Evolutionary conservation across 2,113 vertebrate genomes (phyloP), one percentile per base, ranked within the genome.

Genomic region (Ptilorrhoa leucosticta): DNA sequence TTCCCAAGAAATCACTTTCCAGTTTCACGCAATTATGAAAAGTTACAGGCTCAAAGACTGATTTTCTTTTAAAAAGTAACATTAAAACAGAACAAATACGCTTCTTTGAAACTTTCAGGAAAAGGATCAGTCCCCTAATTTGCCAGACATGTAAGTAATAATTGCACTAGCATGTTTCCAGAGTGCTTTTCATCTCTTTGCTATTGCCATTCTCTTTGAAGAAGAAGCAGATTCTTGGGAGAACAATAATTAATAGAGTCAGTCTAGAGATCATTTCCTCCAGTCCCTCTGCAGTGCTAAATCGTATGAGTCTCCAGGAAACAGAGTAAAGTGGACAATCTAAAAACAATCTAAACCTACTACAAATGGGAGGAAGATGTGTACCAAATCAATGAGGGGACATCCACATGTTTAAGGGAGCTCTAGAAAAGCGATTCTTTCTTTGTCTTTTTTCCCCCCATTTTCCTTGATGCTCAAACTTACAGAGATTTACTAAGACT

Each of bases 161-260:
- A 83, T 30, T 68, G 39, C 64, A 44, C 45, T 28, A 70, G 42
- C n/a, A 65, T 53, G 24, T 64, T 94, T 95, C 51, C 40, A 93
- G 68, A 77, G 19, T 6, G 18, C 20, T 77, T 72, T 54, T 78
- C 8, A 65, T 71, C 47, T 94, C 61, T 77, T 65, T 56, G 54
- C 68, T 83, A 45, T 42, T 80, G 63, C 44, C 56, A 77, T 83
- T 77, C 56, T 48, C 91, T 88, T 28, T 51, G 76, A 93, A 90
- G 69, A 89, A 83, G 50, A 4, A 83, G 50, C 4, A 42, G 23
- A 58, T 81, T 92, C 94, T 83, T 18, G 0, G 18, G 91, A 78
- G 92, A 95, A 70, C 60, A 89, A 53, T 83, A 96, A 97, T 96
- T 96, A 96, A 96, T 88, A 91, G 83, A 70, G 24, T 91, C 89